Percentiles rank a stretch among this genome's conserved stretches.
These are phyloP conservation scores for Vimba vimba DNA, from an alignment of 2,113 vertebrate species.

Conservation along the genomic window DNA sequence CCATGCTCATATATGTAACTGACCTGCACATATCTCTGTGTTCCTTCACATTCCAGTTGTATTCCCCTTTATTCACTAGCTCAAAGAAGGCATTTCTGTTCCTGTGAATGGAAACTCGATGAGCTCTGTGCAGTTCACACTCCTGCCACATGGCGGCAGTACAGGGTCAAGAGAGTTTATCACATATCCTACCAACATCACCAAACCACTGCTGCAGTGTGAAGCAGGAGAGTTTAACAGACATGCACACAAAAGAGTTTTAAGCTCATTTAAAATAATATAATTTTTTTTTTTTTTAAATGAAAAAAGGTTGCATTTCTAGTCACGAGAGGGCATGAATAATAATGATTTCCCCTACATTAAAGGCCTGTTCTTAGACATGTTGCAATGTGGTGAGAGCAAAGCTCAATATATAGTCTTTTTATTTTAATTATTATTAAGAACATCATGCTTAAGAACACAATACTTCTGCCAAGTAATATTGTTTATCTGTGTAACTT, in stretches of 20 bases:
- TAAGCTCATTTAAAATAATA: not conserved
- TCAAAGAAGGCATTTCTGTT: conserved; percentile 95
- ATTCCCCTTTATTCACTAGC: conserved; percentile 91
- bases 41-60: conserved; percentile 91
- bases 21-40: conserved; percentile 96
- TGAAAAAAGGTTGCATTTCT: not conserved
- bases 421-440: not conserved
- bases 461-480: too few species aligned
- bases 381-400: not conserved
- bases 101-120: conserved; percentile 71
- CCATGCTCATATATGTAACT: not conserved
- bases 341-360: not conserved
- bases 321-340: not conserved
- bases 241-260: not conserved
- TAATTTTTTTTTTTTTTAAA: too few species aligned
- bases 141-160: conserved; percentile 71
- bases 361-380: not conserved
- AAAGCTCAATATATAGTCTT: too few species aligned
- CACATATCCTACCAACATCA: not conserved
- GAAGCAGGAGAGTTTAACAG: not conserved
- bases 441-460: not conserved
- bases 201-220: not conserved
- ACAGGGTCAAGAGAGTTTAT: conserved; percentile 40
- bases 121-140: conserved; percentile 9
- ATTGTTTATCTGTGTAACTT: not conserved